Conservation (phyloP, 2,113 vertebrate genomes). For the Hyla sarda region DNA sequence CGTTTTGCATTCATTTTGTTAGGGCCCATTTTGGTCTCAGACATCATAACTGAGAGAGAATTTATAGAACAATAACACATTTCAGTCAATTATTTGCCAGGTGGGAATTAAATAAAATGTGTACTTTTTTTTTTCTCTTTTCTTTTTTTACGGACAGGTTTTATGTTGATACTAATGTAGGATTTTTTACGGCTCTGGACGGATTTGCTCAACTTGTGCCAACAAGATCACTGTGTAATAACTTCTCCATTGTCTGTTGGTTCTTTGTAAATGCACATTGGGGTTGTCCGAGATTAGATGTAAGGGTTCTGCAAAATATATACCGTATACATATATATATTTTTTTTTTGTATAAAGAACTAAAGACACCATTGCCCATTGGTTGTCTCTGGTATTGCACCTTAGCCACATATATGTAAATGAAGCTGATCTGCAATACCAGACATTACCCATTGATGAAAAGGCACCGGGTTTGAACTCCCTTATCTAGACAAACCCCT, state of each 20-base stretch:
- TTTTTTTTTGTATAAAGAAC: no score
- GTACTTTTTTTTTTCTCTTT: neutral
- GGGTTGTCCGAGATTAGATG: neutral
- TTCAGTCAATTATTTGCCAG: neutral
- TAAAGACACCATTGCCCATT: neutral
- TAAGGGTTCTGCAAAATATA: neutral
- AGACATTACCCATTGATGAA: neutral
- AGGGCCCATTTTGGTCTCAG: neutral
- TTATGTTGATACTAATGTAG: neutral
- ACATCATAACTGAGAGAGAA: neutral
- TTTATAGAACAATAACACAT: neutral
- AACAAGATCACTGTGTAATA: neutral
- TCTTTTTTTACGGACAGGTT: neutral
- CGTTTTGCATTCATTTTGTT: neutral
- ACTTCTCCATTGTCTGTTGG: neutral
- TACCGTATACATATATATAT: no score
- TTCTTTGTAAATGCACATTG: neutral
- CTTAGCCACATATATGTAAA: no score
- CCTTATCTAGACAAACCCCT: neutral
- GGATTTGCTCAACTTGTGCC: neutral
- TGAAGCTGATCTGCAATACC: neutral
- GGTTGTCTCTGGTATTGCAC: neutral
- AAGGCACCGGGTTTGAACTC: no score
- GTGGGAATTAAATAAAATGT: slow-evolving; percentile 10
- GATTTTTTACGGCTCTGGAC: neutral